Evolutionary conservation across 2,113 vertebrate species (phyloP).

Genomic region (Sula dactylatra): DNA sequence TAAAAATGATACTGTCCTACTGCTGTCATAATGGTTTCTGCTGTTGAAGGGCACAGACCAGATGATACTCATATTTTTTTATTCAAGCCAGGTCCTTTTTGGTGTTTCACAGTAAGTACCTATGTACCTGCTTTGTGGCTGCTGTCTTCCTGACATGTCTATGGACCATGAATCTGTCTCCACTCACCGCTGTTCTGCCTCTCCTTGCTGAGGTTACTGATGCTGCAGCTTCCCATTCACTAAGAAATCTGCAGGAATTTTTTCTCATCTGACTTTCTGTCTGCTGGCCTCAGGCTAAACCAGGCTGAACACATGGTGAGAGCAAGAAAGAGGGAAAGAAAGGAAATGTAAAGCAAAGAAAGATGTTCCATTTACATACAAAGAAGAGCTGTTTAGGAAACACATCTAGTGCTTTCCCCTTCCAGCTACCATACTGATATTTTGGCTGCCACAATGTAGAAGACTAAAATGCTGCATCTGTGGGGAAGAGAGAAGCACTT

Average conservation of each 20-base stretch:
- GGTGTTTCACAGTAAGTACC: not conserved
- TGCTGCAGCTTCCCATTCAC: not conserved
- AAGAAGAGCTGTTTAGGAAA: conserved; percentile 49
- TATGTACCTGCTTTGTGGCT: not conserved
- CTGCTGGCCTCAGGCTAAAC: conserved; percentile 3
- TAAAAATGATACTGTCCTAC: not conserved
- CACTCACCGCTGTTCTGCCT: not conserved
- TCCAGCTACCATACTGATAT: conserved; percentile 8
- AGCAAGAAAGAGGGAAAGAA: not conserved
- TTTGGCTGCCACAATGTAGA: not conserved
- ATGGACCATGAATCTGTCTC: not conserved
- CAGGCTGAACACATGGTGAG: conserved; percentile 7
- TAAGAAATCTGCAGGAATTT: not conserved
- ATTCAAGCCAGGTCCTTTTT: not conserved
- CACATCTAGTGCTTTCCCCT: not conserved
- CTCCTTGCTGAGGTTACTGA: not conserved
- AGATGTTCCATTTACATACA: conserved; percentile 48
- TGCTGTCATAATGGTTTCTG: not conserved
- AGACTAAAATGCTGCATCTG: not conserved
- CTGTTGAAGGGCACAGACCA: not conserved
- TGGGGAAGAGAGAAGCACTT: not conserved
- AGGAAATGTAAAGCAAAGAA: conserved; percentile 54
- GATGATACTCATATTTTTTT: not conserved
- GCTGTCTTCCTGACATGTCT: not conserved
- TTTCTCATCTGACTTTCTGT: not conserved